Conservation (phyloP, 2,888 invertebrate species). For the Mongoloraphidia duomilia region DNA sequence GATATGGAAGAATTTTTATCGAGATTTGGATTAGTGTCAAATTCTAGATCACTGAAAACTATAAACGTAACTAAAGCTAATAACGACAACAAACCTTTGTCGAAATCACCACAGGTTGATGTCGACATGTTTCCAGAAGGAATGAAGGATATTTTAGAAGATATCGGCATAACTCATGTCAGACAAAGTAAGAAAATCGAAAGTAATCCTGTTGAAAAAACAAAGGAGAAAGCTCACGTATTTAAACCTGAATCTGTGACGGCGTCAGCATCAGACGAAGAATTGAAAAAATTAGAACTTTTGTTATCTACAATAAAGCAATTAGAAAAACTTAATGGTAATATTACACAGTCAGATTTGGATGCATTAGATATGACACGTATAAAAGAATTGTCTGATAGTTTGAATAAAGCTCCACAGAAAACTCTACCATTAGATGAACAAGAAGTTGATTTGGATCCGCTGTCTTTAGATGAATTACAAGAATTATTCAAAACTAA, state of each 20-base stretch:
- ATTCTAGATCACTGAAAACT: constrained; percentile 9
- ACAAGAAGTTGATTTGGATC: constrained; percentile 27
- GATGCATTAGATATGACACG: constrained; percentile 26
- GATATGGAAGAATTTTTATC: constrained; percentile 28
- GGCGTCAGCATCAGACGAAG: constrained; percentile 30
- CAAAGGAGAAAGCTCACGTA: constrained; percentile 14
- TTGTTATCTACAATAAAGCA: constrained; percentile 33
- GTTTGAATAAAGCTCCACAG: constrained; percentile 18
- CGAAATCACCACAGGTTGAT: constrained; percentile 21
- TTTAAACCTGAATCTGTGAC: constrained; percentile 22
- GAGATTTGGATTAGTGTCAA: constrained; percentile 25
- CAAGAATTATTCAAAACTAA: constrained; percentile 23
- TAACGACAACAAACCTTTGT: constrained; percentile 13
- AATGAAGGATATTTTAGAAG: constrained; percentile 22
- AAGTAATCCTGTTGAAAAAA: constrained; percentile 6
- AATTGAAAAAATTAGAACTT: constrained; percentile 33
- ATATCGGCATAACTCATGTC: constrained; percentile 23
- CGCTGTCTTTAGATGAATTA: constrained; percentile 24
- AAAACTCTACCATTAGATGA: constrained; percentile 20
- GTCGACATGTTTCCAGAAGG: constrained; percentile 26
- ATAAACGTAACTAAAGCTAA: neutral
- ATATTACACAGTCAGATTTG: constrained; percentile 27
- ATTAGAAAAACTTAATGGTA: constrained; percentile 28
- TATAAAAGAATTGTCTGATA: constrained; percentile 24
- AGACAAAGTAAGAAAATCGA: constrained; percentile 9